Base-by-base conservation (phyloP, 2,113 vertebrate genomes). In the Isichthys henryi region DNA sequence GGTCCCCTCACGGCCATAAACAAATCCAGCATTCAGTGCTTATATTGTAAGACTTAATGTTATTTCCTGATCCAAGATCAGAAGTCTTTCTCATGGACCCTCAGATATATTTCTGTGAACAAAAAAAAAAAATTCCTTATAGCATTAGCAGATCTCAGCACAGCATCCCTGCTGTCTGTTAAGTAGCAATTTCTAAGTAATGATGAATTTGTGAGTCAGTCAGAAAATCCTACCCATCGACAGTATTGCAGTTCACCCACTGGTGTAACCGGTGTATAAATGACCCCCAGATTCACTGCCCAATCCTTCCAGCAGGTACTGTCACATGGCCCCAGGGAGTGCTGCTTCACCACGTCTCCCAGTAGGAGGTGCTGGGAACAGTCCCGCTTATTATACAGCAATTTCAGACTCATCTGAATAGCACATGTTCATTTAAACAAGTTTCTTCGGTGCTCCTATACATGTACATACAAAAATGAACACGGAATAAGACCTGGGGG, bases 371-470 rank as follows among this genome's bases (percentile, higher is more conserved):
- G 10, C 56, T 45, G 56, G 53, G 62, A 62, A 88, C 39, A 23
- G 35, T 27, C 23, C 85, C 19, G 2, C 15, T 52, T 17, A 50
- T 31, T 86, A 17, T 27, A 39, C 66, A 82, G 46, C 49, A 48
- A n/a, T 19, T 84, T 53, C 45, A 80, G 5, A 80, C 48, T 52
- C 48, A 17, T 35, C 46, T n/a, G 53, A 66, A 88, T 62, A 66
- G 35, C 56, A n/a, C 19, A 23, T 62, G 53, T 58, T 88, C 35
- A 11, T 45, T 66, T 58, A 62, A 46, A 39, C 19, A 19, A 45
- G 87, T 50, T n/a, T 89, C 31, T 83, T 89, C 88, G 58, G 82
- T 89, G 88, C 21, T 84, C 43, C 45, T 49, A 56, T 48, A 49
- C 23, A 45, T 52, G 35, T 62, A 77, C 74, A 82, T 49, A 88